Conservation (phyloP, 2,888 invertebrate genomes). For the Galerucella nymphaeae region DNA sequence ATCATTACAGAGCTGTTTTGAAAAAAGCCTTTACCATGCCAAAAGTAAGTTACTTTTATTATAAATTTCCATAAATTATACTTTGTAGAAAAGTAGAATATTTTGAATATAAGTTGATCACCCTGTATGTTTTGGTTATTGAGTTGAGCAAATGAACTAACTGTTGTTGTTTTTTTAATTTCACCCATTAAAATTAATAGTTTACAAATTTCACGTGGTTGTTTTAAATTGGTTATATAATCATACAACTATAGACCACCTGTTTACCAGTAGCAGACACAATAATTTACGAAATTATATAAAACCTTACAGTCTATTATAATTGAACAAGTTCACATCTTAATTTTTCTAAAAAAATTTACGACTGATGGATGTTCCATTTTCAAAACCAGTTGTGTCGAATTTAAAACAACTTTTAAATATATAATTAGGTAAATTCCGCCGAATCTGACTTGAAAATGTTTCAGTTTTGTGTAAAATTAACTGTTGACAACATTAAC, state of each 20-base stretch:
- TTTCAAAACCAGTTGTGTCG: slow-evolving; percentile 22
- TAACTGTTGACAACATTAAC: background rate
- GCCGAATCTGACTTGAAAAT: background rate
- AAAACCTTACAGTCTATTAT: background rate
- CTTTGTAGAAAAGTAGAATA: too few relatives aligned
- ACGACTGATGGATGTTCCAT: slow-evolving; percentile 10
- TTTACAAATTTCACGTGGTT: background rate
- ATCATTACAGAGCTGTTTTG: slow-evolving; percentile 63
- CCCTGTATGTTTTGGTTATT: too few relatives aligned
- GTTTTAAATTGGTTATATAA: background rate
- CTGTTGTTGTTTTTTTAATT: background rate
- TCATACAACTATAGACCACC: background rate
- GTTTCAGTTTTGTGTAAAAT: slow-evolving; percentile 14
- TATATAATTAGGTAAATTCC: background rate
- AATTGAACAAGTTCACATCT: background rate
- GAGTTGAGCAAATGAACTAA: background rate
- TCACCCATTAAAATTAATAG: background rate
- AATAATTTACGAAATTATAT: background rate
- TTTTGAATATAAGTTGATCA: too few relatives aligned
- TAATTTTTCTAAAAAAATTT: background rate
- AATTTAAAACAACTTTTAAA: slow-evolving; percentile 5
- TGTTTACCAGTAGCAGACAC: background rate
- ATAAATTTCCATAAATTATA: background rate
- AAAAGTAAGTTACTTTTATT: slow-evolving; percentile 59
- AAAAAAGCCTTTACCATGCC: slow-evolving; percentile 68